A percentile compares a stretch with the other conserved stretches of the same genome.
phyloP scores from a whole-genome alignment of 1,140 invertebrate genomes.

The Scylla paramamosain region DNA sequence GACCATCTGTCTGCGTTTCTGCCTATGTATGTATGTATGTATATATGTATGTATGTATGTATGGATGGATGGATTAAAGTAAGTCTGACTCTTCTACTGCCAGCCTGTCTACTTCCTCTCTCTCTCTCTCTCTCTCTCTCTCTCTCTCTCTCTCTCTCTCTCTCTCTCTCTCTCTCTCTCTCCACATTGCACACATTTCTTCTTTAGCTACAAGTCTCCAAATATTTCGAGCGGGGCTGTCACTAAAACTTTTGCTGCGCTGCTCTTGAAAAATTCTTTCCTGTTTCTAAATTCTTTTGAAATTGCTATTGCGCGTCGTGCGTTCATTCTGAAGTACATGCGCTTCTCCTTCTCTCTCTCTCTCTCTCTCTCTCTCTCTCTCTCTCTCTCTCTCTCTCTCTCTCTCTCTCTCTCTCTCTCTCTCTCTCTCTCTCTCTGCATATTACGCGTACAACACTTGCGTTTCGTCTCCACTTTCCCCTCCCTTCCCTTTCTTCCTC shows the following conservation, averaged over 20 bases:
- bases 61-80: too few species aligned
- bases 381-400: slow-evolving; percentile 13
- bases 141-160: background rate
- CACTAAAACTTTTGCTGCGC: background rate
- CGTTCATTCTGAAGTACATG: background rate
- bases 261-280: background rate
- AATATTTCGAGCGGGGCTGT: background rate
- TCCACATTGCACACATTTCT: background rate
- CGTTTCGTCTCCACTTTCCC: too few species aligned
- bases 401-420: background rate
- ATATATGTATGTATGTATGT: background rate
- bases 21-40: background rate
- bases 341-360: background rate
- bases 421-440: too few species aligned
- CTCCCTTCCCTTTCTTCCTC: too few species aligned
- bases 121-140: too few species aligned
- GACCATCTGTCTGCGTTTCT: too few species aligned
- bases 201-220: background rate
- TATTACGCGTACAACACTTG: too few species aligned
- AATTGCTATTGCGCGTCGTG: background rate
- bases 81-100: too few species aligned
- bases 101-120: too few species aligned
- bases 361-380: slow-evolving; percentile 12
- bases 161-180: slow-evolving; percentile 20
- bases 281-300: background rate